Evolutionary conservation across 2,113 vertebrate species (phyloP), one percentile per base, ranked within the genome.

Genomic region (Numida meleagris): DNA sequence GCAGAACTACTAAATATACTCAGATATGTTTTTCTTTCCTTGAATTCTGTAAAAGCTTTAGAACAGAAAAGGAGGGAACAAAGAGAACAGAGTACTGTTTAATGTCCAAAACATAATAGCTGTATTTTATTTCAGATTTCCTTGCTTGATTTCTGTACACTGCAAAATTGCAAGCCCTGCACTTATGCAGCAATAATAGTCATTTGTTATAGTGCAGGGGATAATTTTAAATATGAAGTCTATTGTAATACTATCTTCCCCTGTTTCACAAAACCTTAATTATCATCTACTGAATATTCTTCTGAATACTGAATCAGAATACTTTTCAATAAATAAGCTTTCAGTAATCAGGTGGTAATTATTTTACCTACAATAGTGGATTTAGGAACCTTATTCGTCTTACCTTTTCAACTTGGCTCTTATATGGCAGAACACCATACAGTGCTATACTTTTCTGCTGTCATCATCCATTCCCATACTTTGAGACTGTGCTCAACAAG

Each of bases 381-480:
- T 86, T 88, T 71, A 46, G 14, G 23, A 85, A 57, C 3, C 16
- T 63, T 55, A 68, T 82, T 86, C 4, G 11, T 48, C n/a, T 71
- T 53, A 23, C 61, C 3, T 34, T 70, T 74, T 83, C 82, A 6
- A 14, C 19, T 53, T 74, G 31, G 36, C 6, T 82, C 46, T 65
- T 31, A 25, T 2, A 18, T 9, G 62, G n/a, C 29, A 65, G 74
- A 72, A 50, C 0, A 1, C 2, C 0, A 1, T 7, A 18, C 16
- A 36, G 6, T 31, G 36, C 16, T 82, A 27, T 55, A 11, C 9
- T 2, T 61, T 79, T 45, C 25, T 55, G 3, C 15, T 53, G 14
- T 57, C 36, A 42, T 43, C 62, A 5, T 4, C 17, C 13, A 6
- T 58, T 73, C 18, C 29, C 53, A 31, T 13, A 27, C 24, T 24